These are phyloP conservation scores for Synchiropus splendidus DNA, from an alignment of 2,113 vertebrate genomes.

Conservation along the genomic window DNA sequence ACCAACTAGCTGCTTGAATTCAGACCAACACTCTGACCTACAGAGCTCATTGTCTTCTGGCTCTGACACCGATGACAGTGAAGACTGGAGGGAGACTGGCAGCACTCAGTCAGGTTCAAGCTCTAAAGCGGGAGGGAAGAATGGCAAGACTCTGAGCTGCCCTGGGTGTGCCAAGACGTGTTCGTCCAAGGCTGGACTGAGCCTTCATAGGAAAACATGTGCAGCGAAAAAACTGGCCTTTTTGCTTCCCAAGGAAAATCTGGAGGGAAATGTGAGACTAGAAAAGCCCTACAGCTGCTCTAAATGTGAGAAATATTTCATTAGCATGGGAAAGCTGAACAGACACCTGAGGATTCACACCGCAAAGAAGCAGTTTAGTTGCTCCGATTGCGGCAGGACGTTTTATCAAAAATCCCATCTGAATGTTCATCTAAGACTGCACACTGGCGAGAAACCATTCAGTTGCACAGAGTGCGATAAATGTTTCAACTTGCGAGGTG, in stretches of 20 bases:
- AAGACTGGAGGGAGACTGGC: not conserved
- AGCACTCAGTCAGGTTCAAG: not conserved
- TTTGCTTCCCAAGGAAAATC: not conserved
- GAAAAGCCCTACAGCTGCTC: conserved; percentile 1
- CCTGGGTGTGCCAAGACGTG: not conserved
- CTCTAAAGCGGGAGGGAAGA: not conserved
- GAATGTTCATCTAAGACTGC: too few relatives aligned
- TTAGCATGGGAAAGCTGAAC: not conserved
- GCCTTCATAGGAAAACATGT: too few relatives aligned
- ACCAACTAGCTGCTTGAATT: too few relatives aligned
- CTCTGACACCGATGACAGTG: too few relatives aligned
- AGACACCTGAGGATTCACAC: conserved; percentile 3
- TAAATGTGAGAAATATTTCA: not conserved
- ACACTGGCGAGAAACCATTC: conserved; percentile 4
- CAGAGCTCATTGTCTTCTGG: too few relatives aligned
- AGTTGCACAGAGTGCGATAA: not conserved
- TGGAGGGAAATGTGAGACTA: not conserved
- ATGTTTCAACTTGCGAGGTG: not conserved
- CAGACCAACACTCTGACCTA: too few relatives aligned
- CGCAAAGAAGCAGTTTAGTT: too few relatives aligned
- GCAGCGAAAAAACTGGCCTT: too few relatives aligned
- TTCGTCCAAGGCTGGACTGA: too few relatives aligned
- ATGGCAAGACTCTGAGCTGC: not conserved
- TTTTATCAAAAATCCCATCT: too few relatives aligned
- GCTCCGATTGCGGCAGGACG: too few relatives aligned